Percentiles rank a stretch among this genome's conserved stretches.
Evolutionary conservation across 2,113 vertebrate genomes (phyloP).

Genomic region (Casuarius casuarius): DNA sequence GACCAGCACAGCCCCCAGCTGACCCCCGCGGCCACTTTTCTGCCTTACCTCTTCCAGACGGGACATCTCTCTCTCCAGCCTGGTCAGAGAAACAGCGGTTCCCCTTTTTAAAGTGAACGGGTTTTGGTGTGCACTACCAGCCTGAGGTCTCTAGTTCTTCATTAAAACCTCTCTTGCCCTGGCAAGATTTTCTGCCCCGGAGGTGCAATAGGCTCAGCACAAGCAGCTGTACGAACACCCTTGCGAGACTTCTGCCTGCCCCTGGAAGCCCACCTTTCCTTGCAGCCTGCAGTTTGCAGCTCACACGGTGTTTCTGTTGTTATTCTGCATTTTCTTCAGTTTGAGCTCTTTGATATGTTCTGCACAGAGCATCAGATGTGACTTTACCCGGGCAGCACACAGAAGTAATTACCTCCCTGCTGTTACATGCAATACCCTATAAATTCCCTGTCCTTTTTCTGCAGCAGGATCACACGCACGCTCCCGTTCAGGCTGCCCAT

Average conservation of each 20-base stretch:
- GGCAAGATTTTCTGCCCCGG: too few species aligned
- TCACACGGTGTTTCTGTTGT: background rate
- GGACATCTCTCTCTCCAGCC: background rate
- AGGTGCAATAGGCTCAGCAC: background rate
- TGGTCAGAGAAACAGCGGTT: background rate
- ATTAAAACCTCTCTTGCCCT: background rate
- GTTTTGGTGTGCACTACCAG: background rate
- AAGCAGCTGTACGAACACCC: background rate
- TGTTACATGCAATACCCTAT: accelerated
- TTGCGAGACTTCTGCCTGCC: background rate
- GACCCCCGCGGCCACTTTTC: too few species aligned
- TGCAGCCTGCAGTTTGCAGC: background rate
- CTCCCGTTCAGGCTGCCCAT: background rate
- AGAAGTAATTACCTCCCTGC: background rate
- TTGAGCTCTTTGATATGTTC: accelerated
- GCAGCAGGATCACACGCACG: background rate
- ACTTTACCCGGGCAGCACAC: background rate
- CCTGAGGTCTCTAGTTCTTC: background rate
- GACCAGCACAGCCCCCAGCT: too few species aligned
- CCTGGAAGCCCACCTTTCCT: background rate
- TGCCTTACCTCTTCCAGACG: too few species aligned
- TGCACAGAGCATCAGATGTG: accelerated
- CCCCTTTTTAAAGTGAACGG: background rate
- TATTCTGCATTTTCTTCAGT: background rate
- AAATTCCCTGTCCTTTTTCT: background rate